A percentile compares a stretch with the other conserved stretches of the same genome.
phyloP scores from a whole-genome alignment of 2,113 vertebrate genomes.

The Menidia beryllina region DNA sequence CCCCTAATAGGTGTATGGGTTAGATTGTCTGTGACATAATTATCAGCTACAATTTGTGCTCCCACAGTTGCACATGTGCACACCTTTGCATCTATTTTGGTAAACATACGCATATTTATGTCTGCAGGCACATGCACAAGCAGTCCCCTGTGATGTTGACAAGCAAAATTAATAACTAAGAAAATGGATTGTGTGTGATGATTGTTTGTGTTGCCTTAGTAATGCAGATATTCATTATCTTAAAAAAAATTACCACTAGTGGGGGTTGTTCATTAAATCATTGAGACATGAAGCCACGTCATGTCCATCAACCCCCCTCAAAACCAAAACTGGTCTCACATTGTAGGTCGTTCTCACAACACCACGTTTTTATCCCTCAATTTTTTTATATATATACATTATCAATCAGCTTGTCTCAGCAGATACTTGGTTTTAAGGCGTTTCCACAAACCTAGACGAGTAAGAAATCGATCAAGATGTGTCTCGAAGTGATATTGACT shows the following conservation, averaged over 20 bases:
- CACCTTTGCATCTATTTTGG: slow-evolving; percentile 21
- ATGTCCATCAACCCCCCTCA: neutral
- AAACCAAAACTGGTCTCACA: neutral
- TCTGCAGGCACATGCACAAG: slow-evolving; percentile 24
- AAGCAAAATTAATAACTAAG: slow-evolving; percentile 57
- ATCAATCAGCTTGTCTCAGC: neutral
- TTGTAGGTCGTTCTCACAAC: neutral
- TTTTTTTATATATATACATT: neutral
- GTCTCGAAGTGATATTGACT: neutral
- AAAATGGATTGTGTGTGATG: slow-evolving; percentile 37
- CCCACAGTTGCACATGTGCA: slow-evolving; percentile 10
- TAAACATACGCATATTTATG: slow-evolving; percentile 25
- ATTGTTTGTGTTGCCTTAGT: slow-evolving; percentile 58
- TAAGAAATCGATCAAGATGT: neutral
- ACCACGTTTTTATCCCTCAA: neutral
- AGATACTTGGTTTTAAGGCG: slow-evolving; percentile 5
- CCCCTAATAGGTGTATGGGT: slow-evolving; percentile 44
- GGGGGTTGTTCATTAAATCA: slow-evolving; percentile 28
- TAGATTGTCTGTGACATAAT: slow-evolving; percentile 36
- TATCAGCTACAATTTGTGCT: slow-evolving; percentile 26
- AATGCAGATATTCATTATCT: slow-evolving; percentile 54
- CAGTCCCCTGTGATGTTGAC: slow-evolving; percentile 39
- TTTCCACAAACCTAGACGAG: neutral
- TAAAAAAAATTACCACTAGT: slow-evolving; percentile 24
- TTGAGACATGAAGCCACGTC: slow-evolving; percentile 3